phyloP scores from a whole-genome alignment of 2,113 vertebrate species.

The Saccopteryx bilineata region DNA sequence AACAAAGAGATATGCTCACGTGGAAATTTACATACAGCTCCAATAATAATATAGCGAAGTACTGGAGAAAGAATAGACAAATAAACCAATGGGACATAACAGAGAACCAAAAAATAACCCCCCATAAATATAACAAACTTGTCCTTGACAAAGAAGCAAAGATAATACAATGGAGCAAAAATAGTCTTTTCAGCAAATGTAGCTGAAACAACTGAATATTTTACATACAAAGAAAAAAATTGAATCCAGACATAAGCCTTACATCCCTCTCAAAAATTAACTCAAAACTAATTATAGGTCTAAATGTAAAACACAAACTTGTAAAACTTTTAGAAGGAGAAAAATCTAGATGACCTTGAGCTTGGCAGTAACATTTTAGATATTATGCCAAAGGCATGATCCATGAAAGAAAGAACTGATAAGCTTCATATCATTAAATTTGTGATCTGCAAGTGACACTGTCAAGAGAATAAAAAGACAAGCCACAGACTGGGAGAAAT shows the following conservation, averaged over 20 bases:
- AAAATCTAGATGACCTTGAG: not conserved
- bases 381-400: not conserved
- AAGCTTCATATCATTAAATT: not conserved
- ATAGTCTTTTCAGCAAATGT: not conserved
- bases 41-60: not conserved
- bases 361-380: not conserved
- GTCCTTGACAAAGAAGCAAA: conserved; percentile 8
- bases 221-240: not conserved
- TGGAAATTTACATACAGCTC: not conserved
- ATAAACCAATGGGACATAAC: not conserved
- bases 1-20: no score
- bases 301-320: not conserved
- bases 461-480: not conserved
- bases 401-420: not conserved
- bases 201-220: not conserved
- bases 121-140: not conserved
- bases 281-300: not conserved
- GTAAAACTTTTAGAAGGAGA: not conserved
- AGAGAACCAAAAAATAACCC: not conserved
- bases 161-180: not conserved
- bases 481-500: not conserved
- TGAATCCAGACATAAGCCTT: not conserved
- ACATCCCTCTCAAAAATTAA: not conserved
- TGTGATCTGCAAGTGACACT: not conserved
- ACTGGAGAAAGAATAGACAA: not conserved